phyloP scores from a whole-genome alignment of 2,797 vertebrate genomes.

The Falco concolor region DNA sequence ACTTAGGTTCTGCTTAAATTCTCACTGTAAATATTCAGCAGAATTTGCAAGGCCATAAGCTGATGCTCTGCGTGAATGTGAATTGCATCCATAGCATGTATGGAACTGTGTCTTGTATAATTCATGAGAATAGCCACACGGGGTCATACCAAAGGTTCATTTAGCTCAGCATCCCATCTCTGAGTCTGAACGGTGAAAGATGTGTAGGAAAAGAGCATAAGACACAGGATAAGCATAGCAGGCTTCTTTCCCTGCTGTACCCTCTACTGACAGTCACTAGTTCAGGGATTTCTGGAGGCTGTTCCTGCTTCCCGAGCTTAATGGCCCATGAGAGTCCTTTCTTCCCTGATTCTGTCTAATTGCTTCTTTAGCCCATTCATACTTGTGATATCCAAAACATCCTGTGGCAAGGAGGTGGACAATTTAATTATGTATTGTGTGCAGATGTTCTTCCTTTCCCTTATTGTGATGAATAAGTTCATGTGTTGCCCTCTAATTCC shows the following conservation, averaged over 20 bases:
- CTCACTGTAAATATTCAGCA: neutral
- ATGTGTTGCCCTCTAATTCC: neutral
- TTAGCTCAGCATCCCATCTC: neutral
- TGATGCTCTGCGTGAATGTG: neutral
- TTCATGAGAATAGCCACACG: slow-evolving; percentile 7
- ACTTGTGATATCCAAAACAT: neutral
- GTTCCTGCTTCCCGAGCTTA: neutral
- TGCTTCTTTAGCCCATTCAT: neutral
- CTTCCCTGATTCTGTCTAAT: neutral
- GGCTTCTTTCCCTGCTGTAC: neutral
- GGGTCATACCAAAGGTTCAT: slow-evolving; percentile 6
- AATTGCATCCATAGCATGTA: neutral
- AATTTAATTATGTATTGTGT: neutral
- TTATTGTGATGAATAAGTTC: neutral
- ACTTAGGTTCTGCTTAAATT: neutral
- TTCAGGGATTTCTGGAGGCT: neutral
- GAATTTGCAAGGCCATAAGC: neutral
- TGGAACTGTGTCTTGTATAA: neutral
- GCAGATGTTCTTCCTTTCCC: neutral
- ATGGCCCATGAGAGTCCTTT: neutral
- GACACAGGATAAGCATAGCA: neutral
- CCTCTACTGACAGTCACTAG: neutral
- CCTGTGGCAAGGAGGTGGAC: neutral
- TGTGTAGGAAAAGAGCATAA: neutral
- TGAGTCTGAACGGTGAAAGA: neutral